A percentile compares a stretch with the other conserved stretches of the same genome.
phyloP scores from a whole-genome alignment of 2,888 invertebrate genomes.

The Orthosia cruda region DNA sequence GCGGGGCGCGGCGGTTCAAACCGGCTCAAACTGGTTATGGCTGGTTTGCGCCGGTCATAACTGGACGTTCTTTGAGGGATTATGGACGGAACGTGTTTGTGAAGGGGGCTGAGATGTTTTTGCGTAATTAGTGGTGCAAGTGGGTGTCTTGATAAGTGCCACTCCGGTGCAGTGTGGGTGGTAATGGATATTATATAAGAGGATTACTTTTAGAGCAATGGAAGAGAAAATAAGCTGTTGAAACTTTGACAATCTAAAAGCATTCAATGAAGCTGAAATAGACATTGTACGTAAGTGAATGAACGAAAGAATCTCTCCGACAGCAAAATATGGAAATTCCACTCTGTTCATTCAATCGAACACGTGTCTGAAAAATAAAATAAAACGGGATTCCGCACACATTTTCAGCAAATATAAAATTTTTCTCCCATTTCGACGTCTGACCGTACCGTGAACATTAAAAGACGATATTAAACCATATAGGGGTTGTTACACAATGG shows the following conservation, averaged over 20 bases:
- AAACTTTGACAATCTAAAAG: not conserved
- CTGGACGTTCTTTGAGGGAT: conserved; percentile 91
- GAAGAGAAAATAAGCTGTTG: conserved; percentile 19
- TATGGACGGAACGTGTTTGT: conserved; percentile 80
- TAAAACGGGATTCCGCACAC: conserved; percentile 29
- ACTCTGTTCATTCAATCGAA: conserved; percentile 33
- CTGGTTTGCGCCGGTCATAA: conserved; percentile 76
- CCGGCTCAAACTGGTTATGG: conserved; percentile 61
- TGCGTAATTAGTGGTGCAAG: conserved; percentile 88
- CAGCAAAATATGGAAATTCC: conserved; percentile 21
- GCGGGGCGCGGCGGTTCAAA: conserved; percentile 65
- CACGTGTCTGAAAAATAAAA: conserved; percentile 32
- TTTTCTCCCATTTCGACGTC: conserved; percentile 52
- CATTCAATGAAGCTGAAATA: not conserved
- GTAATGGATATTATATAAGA: conserved; percentile 56
- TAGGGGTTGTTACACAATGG: conserved; percentile 80
- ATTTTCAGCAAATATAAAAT: conserved; percentile 44
- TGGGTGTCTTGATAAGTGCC: conserved; percentile 80
- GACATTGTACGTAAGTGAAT: not conserved
- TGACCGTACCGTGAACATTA: conserved; percentile 74
- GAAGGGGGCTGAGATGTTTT: conserved; percentile 86
- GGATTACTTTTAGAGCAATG: conserved; percentile 43
- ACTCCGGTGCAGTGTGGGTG: conserved; percentile 59
- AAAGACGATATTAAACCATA: conserved; percentile 83
- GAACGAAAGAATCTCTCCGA: not conserved